Evolutionary conservation across 2,888 invertebrate species (phyloP), one percentile per base, ranked within the genome.

Genomic region (Harpalus rufipes): DNA sequence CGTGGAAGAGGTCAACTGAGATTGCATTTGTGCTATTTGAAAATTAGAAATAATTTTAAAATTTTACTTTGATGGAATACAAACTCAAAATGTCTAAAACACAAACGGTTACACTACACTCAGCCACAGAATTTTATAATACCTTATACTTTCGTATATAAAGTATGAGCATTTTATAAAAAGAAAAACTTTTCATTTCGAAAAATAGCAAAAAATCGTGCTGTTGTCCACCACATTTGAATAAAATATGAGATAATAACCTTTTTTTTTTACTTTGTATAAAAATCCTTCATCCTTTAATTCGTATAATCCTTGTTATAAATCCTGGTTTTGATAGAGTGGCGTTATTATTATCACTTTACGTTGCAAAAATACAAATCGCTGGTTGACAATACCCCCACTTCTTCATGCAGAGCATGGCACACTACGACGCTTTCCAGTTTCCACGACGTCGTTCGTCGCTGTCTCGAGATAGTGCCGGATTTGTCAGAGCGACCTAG

Each of bases 401-500:
- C 32, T 32, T 5, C 32, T 32, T 32, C 32, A 4, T 32, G 44
- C 44, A 51, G 8, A 12, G 10, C 44, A 51, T 12, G 44, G 44
- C 44, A 51, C 7, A 51, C 44, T 51, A 12, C 44, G 44, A 51
- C 44, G 44, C 44, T 51, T 32, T 32, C 32, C 32, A 32, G 32
- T 32, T 32, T 68, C 16, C 41, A 68, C 44, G 78, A 32, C 56
- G 14, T 78, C 78, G 78, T 56, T 76, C 58, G 25, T 25, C 78
- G 25, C 58, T 51, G 76, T 58, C 78, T n/a, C 16, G 41, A 76
- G 61, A 74, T 78, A 63, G 84, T 78, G 44, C 32, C 41, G 65
- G 78, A 84, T 84, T 76, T 84, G 74, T 83, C 72, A 80, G 18
- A 16, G 84, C 63, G 25, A 84, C 84, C 78, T 76, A 59, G 14